Evolutionary conservation across 2,113 vertebrate genomes (phyloP).

Genomic region (Carlito syrichta): DNA sequence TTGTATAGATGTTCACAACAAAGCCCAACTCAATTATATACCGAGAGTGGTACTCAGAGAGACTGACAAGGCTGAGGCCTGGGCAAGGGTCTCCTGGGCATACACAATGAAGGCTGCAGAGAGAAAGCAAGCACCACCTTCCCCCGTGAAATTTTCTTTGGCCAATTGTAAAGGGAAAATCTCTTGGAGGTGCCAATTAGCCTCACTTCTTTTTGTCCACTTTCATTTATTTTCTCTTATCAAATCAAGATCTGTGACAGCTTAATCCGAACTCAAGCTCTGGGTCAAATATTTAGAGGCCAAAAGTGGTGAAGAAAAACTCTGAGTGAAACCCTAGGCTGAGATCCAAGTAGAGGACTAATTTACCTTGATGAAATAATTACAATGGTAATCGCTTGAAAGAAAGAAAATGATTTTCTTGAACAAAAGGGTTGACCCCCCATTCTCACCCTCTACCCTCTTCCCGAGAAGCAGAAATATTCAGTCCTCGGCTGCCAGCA

Average conservation of each 20-base stretch:
- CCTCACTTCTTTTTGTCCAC: constrained; percentile 76
- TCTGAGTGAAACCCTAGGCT: constrained; percentile 58
- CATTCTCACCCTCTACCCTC: background rate
- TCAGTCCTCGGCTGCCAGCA: background rate
- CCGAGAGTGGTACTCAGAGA: constrained; percentile 62
- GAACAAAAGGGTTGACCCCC: constrained; percentile 20
- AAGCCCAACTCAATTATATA: constrained; percentile 72
- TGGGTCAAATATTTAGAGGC: constrained; percentile 73
- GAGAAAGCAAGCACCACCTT: constrained; percentile 73
- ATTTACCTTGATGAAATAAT: constrained; percentile 71
- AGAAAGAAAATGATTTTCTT: constrained; percentile 60
- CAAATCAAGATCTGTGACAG: constrained; percentile 77
- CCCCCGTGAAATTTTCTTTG: constrained; percentile 70
- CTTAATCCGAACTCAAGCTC: constrained; percentile 77
- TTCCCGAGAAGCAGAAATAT: constrained; percentile 51
- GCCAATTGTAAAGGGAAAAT: constrained; percentile 67
- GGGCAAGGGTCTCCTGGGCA: constrained; percentile 64
- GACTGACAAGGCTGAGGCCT: constrained; percentile 58
- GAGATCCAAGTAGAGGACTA: constrained; percentile 58
- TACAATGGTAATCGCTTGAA: constrained; percentile 54
- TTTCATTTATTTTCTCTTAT: constrained; percentile 77
- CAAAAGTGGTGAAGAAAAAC: constrained; percentile 63
- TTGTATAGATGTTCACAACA: constrained; percentile 64
- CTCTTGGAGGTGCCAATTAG: constrained; percentile 78
- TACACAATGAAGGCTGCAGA: constrained; percentile 60